phyloP scores from a whole-genome alignment of 1,140 invertebrate species.

The Dendroctonus ponderosae region DNA sequence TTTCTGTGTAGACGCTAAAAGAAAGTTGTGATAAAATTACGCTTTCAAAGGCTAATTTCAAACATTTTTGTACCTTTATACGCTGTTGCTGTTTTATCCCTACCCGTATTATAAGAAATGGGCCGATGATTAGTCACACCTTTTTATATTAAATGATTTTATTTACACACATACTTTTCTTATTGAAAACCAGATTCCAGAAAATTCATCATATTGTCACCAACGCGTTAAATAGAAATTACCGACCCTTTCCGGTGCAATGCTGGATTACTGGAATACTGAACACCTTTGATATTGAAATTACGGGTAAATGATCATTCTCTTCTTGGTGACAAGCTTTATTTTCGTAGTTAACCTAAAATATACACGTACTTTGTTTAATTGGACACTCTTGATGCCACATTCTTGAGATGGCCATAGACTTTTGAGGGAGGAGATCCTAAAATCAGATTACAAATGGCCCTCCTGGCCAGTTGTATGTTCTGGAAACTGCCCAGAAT shows the following conservation, averaged over 20 bases:
- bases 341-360: slow-evolving; percentile 2
- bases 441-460: slow-evolving; percentile 97
- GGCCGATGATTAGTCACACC: no score
- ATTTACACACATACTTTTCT: no score
- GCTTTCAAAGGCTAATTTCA: background rate
- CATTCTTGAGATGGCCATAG: slow-evolving; percentile 86
- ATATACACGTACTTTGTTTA: slow-evolving; percentile 66
- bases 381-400: slow-evolving; percentile 77
- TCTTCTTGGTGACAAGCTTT: slow-evolving; percentile 7
- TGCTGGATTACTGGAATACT: background rate
- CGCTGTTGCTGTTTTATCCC: background rate
- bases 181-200: no score
- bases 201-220: no score
- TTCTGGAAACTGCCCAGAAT: slow-evolving; percentile 98
- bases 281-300: background rate
- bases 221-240: no score
- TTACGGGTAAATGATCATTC: background rate
- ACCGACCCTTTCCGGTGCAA: no score
- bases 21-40: background rate
- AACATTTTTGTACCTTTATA: slow-evolving; percentile 1
- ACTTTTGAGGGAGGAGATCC: slow-evolving; percentile 95
- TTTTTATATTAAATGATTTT: no score
- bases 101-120: background rate
- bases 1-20: no score
- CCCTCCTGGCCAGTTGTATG: slow-evolving; percentile 89